Percentiles rank a stretch among this genome's conserved stretches.
Evolutionary conservation across 2,888 invertebrate genomes (phyloP).

Genomic region (Drosophila borealis): DNA sequence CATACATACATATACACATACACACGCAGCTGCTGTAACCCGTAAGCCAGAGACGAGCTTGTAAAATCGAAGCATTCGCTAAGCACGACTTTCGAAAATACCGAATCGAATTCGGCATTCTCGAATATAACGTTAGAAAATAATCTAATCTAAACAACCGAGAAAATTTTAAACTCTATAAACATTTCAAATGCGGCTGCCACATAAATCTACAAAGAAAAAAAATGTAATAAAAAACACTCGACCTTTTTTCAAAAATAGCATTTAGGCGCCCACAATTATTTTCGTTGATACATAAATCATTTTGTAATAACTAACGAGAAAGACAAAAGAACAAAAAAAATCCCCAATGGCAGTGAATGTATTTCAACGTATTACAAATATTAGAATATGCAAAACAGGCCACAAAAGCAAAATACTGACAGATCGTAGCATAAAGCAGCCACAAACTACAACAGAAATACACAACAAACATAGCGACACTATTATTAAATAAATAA

Average conservation of each 20-base stretch:
- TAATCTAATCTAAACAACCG: slow-evolving; percentile 42
- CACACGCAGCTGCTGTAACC: slow-evolving; percentile 49
- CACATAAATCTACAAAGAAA: slow-evolving; percentile 25
- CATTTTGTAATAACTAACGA: slow-evolving; percentile 44
- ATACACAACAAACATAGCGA: slow-evolving; percentile 73
- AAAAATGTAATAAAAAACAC: slow-evolving; percentile 16
- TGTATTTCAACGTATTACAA: slow-evolving; percentile 80
- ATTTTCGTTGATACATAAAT: slow-evolving; percentile 33
- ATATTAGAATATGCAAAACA: slow-evolving; percentile 70
- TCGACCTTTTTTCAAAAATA: slow-evolving; percentile 59
- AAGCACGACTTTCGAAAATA: slow-evolving; percentile 58
- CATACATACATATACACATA: slow-evolving; percentile 17
- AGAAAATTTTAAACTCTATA: slow-evolving; percentile 13
- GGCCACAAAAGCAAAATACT: slow-evolving; percentile 42
- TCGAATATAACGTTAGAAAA: slow-evolving; percentile 52
- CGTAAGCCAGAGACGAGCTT: slow-evolving; percentile 58
- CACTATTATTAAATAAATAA: slow-evolving; percentile 72
- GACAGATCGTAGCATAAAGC: slow-evolving; percentile 39
- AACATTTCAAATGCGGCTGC: slow-evolving; percentile 39
- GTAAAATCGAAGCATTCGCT: slow-evolving; percentile 67
- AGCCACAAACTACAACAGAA: slow-evolving; percentile 51
- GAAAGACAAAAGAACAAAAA: slow-evolving; percentile 22
- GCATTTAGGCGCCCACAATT: slow-evolving; percentile 54
- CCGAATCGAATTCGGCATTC: slow-evolving; percentile 73
- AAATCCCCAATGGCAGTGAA: slow-evolving; percentile 57